phyloP scores from a whole-genome alignment of 2,888 invertebrate species.

The Ctena decussata region DNA sequence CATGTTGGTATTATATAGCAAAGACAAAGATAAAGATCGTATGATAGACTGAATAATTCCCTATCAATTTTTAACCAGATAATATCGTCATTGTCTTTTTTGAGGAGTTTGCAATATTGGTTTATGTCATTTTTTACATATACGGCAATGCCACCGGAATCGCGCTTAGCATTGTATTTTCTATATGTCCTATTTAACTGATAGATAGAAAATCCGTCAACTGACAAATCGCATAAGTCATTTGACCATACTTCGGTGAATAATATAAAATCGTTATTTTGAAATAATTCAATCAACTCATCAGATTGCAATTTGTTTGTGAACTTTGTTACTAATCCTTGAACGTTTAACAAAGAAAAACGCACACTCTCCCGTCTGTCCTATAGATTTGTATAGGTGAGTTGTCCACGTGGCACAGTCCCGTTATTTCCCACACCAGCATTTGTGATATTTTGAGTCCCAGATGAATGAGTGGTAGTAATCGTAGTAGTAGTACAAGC shows the following conservation, averaged over 20 bases:
- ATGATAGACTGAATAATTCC: background rate
- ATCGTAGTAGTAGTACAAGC: too few relatives aligned
- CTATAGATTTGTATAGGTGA: too few relatives aligned
- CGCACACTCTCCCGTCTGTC: slow-evolving; percentile 2
- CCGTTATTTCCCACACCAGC: too few relatives aligned
- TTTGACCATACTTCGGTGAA: background rate
- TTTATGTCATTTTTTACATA: background rate
- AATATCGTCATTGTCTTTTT: background rate
- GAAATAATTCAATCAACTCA: background rate
- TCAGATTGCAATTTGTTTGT: background rate
- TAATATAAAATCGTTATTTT: background rate
- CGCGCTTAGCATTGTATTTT: background rate
- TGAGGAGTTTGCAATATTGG: background rate
- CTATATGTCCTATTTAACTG: background rate
- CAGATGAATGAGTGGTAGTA: too few relatives aligned
- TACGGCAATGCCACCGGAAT: background rate
- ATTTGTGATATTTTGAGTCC: too few relatives aligned
- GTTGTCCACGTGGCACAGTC: too few relatives aligned
- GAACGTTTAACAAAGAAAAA: background rate
- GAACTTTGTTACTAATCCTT: background rate
- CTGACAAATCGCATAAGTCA: background rate
- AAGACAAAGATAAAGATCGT: background rate
- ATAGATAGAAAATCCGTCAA: background rate
- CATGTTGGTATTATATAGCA: background rate
- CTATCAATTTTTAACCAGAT: background rate